phyloP scores from a whole-genome alignment of 1,140 invertebrate genomes.

The Ylistrum balloti region DNA sequence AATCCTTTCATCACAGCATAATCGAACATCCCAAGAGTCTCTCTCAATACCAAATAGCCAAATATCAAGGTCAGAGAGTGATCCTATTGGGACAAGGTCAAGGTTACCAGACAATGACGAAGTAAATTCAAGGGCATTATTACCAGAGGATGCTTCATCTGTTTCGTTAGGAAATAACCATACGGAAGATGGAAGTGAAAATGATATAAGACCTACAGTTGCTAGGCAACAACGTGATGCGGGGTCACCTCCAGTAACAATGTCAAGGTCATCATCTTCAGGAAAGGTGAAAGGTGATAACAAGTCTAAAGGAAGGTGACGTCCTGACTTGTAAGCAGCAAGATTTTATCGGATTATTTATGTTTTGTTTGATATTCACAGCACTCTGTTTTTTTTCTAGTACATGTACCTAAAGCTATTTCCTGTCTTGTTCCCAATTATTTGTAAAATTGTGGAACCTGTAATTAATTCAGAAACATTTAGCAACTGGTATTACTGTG shows the following conservation, averaged over 20 bases:
- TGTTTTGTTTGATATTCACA: neutral
- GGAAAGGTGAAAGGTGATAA: slow-evolving; percentile 38
- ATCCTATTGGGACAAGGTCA: neutral
- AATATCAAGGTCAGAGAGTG: slow-evolving; percentile 33
- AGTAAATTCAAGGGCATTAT: neutral
- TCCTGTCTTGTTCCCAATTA: too few relatives aligned
- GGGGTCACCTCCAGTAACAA: slow-evolving; percentile 7
- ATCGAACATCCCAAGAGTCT: slow-evolving; percentile 23
- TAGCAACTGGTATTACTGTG: too few relatives aligned
- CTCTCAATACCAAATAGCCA: neutral
- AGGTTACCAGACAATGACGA: neutral
- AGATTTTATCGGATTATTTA: neutral
- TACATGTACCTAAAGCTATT: too few relatives aligned
- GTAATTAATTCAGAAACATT: neutral
- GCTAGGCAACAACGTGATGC: neutral
- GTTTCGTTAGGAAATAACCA: neutral
- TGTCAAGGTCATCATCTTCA: slow-evolving; percentile 26
- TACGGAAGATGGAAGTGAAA: neutral
- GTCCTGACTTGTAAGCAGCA: neutral
- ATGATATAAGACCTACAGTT: neutral
- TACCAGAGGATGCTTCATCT: neutral
- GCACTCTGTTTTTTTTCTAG: neutral
- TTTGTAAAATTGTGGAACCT: neutral
- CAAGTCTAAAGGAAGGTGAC: neutral
- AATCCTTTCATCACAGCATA: slow-evolving; percentile 27